Base-by-base conservation (phyloP, 2,797 vertebrate genomes). In the Pampus argenteus region DNA sequence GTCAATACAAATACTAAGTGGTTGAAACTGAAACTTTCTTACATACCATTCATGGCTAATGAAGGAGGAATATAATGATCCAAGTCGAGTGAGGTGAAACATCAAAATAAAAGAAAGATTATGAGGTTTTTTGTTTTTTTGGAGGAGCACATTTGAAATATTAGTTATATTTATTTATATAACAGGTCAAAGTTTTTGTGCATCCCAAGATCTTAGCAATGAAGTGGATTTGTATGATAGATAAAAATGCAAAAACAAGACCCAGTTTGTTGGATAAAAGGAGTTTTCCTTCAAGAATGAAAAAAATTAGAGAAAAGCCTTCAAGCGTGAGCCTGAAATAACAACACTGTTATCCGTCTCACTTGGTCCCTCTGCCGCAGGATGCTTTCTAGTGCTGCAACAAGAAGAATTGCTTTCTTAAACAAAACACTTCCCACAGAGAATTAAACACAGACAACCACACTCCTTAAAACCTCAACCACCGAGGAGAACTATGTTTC, bases 341-440 rank as follows among this genome's bases (percentile, higher is more conserved):
- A 78, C 66, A 78, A 23, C 72, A 20, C 22, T n/a, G n/a, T n/a
- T 73, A 18, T 66, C 71, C 1, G 25, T 51, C 66, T 66, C 66
- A 66, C 51, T 22, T 2, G 25, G 74, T 81, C 66, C 78, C 85
- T 69, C 59, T 20, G 88, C 71, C 71, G 76, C 78, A 42, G 18
- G 68, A 82, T 51, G 75, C 76, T 82, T 82, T 82, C 76, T 62
- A 76, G 63, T 31, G 70, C 79, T 45, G 59, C 77, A 59, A 71
- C 20, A 65, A 77, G 58, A 84, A 75, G 62, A 87, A 82, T 23
- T 71, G 68, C 79, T 85, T 77, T 71, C 76, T 78, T 45, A 74
- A 71, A 88, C 81, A 84, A 87, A 86, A 81, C 68, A 66, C 76
- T 76, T 86, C 82, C 82, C 83, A 81, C 80, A 61, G 82, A 83